Conservation (phyloP, 2,113 vertebrate species). For the Cephalopterus ornatus region DNA sequence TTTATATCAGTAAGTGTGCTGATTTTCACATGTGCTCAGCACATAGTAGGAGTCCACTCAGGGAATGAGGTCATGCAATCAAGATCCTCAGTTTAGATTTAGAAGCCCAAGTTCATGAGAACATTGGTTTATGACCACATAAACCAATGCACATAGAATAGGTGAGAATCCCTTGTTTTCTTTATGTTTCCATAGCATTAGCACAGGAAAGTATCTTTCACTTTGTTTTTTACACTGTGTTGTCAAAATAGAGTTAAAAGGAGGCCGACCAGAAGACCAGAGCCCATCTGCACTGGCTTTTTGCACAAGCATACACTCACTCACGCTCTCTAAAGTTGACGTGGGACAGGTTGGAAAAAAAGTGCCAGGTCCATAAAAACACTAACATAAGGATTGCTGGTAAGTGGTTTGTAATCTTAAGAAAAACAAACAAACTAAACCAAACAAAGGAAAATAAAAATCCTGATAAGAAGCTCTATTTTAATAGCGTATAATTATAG, state of each 20-base stretch:
- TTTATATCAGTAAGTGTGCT: background rate
- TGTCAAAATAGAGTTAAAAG: background rate
- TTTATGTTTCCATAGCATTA: background rate
- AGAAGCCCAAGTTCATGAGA: background rate
- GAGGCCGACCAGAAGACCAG: background rate
- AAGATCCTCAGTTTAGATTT: background rate
- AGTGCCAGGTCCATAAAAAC: constrained; percentile 24
- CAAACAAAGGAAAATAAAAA: constrained; percentile 17
- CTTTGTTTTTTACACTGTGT: background rate
- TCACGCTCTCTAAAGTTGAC: constrained; percentile 14
- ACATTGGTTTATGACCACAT: background rate
- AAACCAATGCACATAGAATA: background rate
- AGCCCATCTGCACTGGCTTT: background rate
- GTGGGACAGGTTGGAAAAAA: background rate
- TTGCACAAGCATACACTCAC: background rate
- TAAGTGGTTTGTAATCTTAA: constrained; percentile 65
- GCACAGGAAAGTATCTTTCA: background rate
- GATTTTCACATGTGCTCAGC: background rate
- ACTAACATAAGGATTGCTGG: constrained; percentile 25
- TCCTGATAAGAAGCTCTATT: constrained; percentile 56
- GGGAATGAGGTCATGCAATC: fast-evolving
- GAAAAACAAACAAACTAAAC: constrained; percentile 36
- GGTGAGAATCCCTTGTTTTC: background rate
- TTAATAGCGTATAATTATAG: constrained; percentile 64
- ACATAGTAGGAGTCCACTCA: background rate